Percentiles rank a stretch among this genome's conserved stretches.
phyloP scores from a whole-genome alignment of 2,888 invertebrate species.

The Alcis repandata region DNA sequence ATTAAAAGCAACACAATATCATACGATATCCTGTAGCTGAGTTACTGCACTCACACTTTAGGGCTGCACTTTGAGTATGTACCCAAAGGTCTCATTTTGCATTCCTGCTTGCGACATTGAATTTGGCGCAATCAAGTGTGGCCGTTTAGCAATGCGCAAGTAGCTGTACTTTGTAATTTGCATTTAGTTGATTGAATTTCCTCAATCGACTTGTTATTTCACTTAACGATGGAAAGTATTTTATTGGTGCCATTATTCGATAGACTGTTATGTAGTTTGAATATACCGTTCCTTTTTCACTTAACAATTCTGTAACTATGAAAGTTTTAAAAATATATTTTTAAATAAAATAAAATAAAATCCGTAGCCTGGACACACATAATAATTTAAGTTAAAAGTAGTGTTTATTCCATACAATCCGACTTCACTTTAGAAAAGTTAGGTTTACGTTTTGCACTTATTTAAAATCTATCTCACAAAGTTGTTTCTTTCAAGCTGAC shows the following conservation, averaged over 20 bases:
- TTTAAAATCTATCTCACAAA: not conserved
- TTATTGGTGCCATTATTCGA: slow-evolving; percentile 11
- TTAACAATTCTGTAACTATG: not conserved
- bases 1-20: not conserved
- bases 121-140: slow-evolving; percentile 37
- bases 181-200: slow-evolving; percentile 31
- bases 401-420: too few species aligned
- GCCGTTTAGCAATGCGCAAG: slow-evolving; percentile 32
- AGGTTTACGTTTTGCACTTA: not conserved
- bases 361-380: too few species aligned
- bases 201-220: slow-evolving; percentile 19
- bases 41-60: slow-evolving; percentile 7
- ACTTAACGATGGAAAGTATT: slow-evolving; percentile 19
- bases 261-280: not conserved
- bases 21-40: slow-evolving; percentile 10
- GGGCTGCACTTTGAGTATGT: slow-evolving; percentile 3
- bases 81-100: slow-evolving; percentile 45
- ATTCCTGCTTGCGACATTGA: slow-evolving; percentile 46
- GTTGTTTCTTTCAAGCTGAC: slow-evolving; percentile 21
- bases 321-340: not conserved
- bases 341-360: not conserved
- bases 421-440: too few species aligned
- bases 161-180: slow-evolving; percentile 21
- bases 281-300: not conserved
- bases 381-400: too few species aligned